Evolutionary conservation across 1,140 invertebrate genomes (phyloP).

Genomic region (Diorhabda carinulata): DNA sequence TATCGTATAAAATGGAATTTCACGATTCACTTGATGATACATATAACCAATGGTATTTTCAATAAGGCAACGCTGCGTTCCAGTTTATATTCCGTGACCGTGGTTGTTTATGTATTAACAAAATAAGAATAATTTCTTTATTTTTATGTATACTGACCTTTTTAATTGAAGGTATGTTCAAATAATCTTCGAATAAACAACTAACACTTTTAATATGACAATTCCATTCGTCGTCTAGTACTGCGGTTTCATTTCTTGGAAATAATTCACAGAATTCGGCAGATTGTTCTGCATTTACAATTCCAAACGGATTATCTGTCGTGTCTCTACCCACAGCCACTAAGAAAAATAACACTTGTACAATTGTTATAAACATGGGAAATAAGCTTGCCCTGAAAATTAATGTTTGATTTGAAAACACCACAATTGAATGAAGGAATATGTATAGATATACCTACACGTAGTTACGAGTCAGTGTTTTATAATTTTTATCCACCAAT

Average conservation of each 20-base stretch:
- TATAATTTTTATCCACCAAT: not conserved
- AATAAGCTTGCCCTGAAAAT: constrained; percentile 70
- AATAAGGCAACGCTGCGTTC: not conserved
- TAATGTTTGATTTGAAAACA: constrained; percentile 10
- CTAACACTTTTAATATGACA: constrained; percentile 57
- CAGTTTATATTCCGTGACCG: not conserved
- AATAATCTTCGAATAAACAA: constrained; percentile 54
- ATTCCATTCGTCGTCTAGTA: constrained; percentile 37
- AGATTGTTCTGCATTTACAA: constrained; percentile 73
- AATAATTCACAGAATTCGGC: constrained; percentile 41
- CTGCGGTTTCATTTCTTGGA: constrained; percentile 32
- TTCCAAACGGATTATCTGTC: constrained; percentile 62
- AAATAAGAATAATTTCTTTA: not conserved
- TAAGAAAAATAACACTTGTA: constrained; percentile 79
- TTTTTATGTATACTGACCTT: constrained; percentile 41
- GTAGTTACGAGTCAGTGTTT: not conserved
- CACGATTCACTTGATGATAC: constrained; percentile 43
- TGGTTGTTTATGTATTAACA: not conserved
- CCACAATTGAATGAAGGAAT: not conserved
- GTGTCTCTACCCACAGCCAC: constrained; percentile 76
- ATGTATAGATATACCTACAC: not conserved
- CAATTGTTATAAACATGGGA: constrained; percentile 73
- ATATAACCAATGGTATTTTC: not conserved
- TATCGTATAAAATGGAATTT: constrained; percentile 71
- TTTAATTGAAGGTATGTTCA: constrained; percentile 49